Evolutionary conservation across 2,113 vertebrate genomes (phyloP).

Genomic region (Otocyon megalotis): DNA sequence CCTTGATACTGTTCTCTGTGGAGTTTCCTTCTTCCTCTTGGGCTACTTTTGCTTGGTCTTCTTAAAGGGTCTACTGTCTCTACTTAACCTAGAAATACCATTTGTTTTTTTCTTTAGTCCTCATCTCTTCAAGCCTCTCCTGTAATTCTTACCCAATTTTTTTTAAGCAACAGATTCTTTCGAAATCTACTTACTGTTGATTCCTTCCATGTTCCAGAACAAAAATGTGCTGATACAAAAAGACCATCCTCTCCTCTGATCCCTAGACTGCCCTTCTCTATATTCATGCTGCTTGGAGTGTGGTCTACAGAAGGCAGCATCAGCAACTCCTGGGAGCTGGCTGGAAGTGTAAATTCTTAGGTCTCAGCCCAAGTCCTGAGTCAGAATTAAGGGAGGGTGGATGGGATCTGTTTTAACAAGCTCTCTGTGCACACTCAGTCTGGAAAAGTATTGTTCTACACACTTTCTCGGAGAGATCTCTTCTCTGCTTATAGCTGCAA

Average conservation of each 20-base stretch:
- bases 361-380: not conserved
- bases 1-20: not conserved
- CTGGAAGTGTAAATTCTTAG: not conserved
- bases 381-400: not conserved
- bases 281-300: not conserved
- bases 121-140: too few relatives aligned
- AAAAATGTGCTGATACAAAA: not conserved
- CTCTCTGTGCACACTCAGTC: not conserved
- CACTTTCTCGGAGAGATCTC: not conserved
- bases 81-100: not conserved
- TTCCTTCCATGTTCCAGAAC: not conserved
- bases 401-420: not conserved
- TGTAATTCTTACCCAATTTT: not conserved
- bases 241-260: not conserved
- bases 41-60: not conserved
- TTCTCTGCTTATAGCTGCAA: not conserved
- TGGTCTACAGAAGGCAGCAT: not conserved
- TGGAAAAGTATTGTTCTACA: not conserved
- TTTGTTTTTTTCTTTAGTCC: not conserved
- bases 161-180: not conserved
- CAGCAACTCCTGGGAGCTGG: not conserved
- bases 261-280: too few relatives aligned
- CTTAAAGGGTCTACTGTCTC: rapidly evolving
- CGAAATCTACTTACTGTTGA: not conserved
- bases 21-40: not conserved